phyloP scores from a whole-genome alignment of 2,888 invertebrate genomes.

The Malthinus flaveolus region DNA sequence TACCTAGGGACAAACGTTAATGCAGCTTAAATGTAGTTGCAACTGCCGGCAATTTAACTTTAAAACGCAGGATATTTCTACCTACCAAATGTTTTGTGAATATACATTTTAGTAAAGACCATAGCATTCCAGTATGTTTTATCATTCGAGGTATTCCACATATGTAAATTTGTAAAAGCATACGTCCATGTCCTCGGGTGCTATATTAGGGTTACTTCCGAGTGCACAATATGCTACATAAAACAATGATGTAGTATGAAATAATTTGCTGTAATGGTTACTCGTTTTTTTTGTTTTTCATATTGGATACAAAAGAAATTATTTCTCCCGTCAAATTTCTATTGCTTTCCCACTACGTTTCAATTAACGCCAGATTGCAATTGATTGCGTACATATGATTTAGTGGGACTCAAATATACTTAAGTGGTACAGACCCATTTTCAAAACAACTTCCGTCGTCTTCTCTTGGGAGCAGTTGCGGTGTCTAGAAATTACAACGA shows the following conservation, averaged over 20 bases:
- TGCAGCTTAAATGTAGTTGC: background rate
- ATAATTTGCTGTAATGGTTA: constrained; percentile 5
- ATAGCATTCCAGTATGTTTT: constrained; percentile 32
- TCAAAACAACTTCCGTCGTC: too few species aligned
- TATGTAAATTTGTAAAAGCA: constrained; percentile 34
- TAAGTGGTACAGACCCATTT: too few species aligned
- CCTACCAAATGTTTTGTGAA: constrained; percentile 33
- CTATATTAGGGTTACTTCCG: constrained; percentile 27
- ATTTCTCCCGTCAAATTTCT: too few species aligned
- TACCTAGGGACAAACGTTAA: background rate
- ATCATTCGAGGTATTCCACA: constrained; percentile 35
- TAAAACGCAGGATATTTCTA: constrained; percentile 12
- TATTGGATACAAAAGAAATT: background rate
- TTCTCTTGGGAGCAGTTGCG: too few species aligned
- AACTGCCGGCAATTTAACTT: constrained; percentile 15
- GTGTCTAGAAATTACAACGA: too few species aligned
- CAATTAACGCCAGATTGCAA: too few species aligned
- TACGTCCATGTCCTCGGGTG: constrained; percentile 24
- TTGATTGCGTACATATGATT: too few species aligned
- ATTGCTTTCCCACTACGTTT: too few species aligned
- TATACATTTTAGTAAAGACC: constrained; percentile 21
- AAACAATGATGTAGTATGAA: constrained; percentile 18
- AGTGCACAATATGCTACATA: constrained; percentile 29
- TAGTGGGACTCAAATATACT: too few species aligned
- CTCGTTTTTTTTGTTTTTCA: background rate